Conservation (phyloP, 2,888 invertebrate genomes). For the Thecocarcelia acutangulata region DNA sequence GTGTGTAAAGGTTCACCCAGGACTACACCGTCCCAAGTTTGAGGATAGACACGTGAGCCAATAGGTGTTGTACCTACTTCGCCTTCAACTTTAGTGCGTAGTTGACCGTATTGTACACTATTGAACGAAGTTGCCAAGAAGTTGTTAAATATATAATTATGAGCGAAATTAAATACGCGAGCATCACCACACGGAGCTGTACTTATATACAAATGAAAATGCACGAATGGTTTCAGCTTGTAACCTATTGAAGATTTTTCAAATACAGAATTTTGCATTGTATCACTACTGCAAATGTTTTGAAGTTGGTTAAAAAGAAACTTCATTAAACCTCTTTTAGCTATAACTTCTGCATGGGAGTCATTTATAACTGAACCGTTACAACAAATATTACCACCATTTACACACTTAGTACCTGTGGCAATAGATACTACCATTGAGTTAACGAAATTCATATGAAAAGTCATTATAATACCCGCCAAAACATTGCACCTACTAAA, state of each 20-base stretch:
- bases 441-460: constrained; percentile 45
- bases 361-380: constrained; percentile 59
- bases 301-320: constrained; percentile 43
- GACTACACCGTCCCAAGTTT: constrained; percentile 95
- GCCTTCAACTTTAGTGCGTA: constrained; percentile 97
- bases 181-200: constrained; percentile 63
- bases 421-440: constrained; percentile 45
- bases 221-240: constrained; percentile 28
- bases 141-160: constrained; percentile 83
- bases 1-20: constrained; percentile 91
- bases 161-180: constrained; percentile 36
- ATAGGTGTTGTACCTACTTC: constrained; percentile 97
- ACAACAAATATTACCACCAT: constrained; percentile 50
- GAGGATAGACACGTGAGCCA: constrained; percentile 88
- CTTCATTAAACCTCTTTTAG: constrained; percentile 57
- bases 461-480: constrained; percentile 58
- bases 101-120: constrained; percentile 86
- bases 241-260: constrained; percentile 35
- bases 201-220: constrained; percentile 63
- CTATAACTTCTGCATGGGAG: constrained; percentile 58
- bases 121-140: not conserved
- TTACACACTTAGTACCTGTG: constrained; percentile 60
- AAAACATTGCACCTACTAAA: constrained; percentile 44
- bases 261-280: constrained; percentile 32
- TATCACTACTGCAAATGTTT: not conserved